Conservation (phyloP, 2,797 vertebrate species). For the Rhadinocentrus ornatus region DNA sequence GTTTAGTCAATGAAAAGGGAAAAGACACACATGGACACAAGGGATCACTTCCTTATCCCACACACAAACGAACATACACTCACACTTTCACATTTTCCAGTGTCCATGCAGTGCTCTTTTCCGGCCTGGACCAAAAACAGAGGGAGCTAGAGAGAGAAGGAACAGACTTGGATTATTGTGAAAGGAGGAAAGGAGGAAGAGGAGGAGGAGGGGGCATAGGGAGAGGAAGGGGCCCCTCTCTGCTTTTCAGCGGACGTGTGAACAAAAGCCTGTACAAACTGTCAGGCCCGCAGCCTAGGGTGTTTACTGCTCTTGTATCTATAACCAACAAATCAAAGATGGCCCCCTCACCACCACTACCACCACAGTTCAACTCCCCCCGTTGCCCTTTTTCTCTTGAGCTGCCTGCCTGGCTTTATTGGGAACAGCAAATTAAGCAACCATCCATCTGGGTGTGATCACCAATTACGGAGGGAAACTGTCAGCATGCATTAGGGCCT, state of each 20-base stretch:
- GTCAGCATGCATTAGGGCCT: conserved; percentile 84
- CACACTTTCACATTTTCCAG: conserved; percentile 26
- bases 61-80: conserved; percentile 18
- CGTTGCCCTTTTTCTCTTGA: conserved; percentile 68
- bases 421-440: conserved; percentile 84
- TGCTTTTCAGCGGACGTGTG: conserved; percentile 82
- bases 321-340: conserved; percentile 83
- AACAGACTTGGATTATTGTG: conserved; percentile 42
- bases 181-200: conserved; percentile 20
- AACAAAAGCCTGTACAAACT: conserved; percentile 85
- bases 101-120: conserved; percentile 48
- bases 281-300: conserved; percentile 78
- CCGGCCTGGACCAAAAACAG: conserved; percentile 49
- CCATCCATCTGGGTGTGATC: conserved; percentile 88
- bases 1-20: conserved; percentile 61
- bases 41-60: conserved; percentile 58
- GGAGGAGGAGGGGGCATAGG: conserved; percentile 11
- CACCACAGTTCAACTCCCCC: conserved; percentile 34
- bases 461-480: conserved; percentile 86
- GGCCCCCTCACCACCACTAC: conserved; percentile 32
- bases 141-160: conserved; percentile 48
- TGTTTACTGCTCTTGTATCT: conserved; percentile 87
- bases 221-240: conserved; percentile 31
- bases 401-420: conserved; percentile 80
- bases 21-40: conserved; percentile 55